Evolutionary conservation across 2,888 invertebrate species (phyloP).

Genomic region (Drosophila prostipennis): DNA sequence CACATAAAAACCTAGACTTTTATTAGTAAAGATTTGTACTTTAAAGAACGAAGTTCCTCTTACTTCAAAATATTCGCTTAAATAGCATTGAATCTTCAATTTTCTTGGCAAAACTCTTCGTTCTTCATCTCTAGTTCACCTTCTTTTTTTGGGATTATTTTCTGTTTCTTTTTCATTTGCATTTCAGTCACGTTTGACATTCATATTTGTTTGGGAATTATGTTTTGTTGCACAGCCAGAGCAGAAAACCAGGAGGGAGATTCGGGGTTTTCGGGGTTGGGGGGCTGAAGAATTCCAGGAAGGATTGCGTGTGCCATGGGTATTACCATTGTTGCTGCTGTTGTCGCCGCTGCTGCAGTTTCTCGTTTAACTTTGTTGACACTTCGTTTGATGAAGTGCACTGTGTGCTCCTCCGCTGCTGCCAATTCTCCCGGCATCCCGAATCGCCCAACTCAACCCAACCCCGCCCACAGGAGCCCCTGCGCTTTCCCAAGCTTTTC

Average conservation of each 20-base stretch:
- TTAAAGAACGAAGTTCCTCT: neutral
- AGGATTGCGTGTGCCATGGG: slow-evolving; percentile 60
- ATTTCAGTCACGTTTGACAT: slow-evolving; percentile 80
- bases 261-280: neutral
- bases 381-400: slow-evolving; percentile 70
- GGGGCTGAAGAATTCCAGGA: slow-evolving; percentile 14
- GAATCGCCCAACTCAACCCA: slow-evolving; percentile 1
- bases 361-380: slow-evolving; percentile 75
- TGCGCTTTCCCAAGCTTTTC: neutral
- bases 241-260: slow-evolving; percentile 6
- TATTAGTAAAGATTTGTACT: no score
- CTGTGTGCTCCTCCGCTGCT: slow-evolving; percentile 24
- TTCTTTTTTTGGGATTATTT: slow-evolving; percentile 11
- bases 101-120: neutral
- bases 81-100: neutral
- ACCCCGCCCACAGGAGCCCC: no score
- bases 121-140: neutral
- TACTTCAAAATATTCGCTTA: neutral
- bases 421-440: slow-evolving; percentile 15
- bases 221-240: slow-evolving; percentile 38
- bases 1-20: no score
- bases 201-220: slow-evolving; percentile 69
- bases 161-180: slow-evolving; percentile 47
- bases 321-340: slow-evolving; percentile 54
- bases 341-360: slow-evolving; percentile 50